Conservation (phyloP, 1,140 invertebrate species). For the Hylaeus volcanicus region DNA sequence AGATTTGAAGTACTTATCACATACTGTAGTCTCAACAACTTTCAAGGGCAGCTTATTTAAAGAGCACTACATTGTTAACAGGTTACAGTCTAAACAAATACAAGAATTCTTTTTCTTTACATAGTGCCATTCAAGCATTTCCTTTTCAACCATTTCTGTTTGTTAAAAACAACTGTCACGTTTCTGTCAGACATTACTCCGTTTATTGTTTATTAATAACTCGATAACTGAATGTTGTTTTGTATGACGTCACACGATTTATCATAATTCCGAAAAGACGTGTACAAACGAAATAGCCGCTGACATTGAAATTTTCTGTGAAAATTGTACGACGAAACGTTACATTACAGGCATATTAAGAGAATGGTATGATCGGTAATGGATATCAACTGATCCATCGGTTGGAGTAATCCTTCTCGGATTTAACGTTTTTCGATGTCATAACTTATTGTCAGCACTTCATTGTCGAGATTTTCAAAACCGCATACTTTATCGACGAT, state of each 20-base stretch:
- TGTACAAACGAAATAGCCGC: not conserved
- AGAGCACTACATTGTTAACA: slow-evolving; percentile 29
- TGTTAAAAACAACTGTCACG: not conserved
- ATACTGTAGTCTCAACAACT: slow-evolving; percentile 2
- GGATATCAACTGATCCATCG: slow-evolving; percentile 27
- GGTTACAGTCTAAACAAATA: not conserved
- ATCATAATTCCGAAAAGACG: not conserved
- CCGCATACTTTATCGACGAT: slow-evolving; percentile 6
- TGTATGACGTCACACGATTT: slow-evolving; percentile 17
- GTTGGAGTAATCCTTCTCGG: slow-evolving; percentile 27
- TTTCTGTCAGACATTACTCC: slow-evolving; percentile 4
- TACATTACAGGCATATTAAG: not conserved
- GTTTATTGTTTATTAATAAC: not conserved
- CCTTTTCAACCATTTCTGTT: not conserved
- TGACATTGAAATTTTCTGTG: not conserved
- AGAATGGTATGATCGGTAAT: slow-evolving; percentile 27
- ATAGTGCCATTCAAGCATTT: slow-evolving; percentile 23
- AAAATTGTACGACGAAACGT: not conserved
- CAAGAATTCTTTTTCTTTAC: not conserved
- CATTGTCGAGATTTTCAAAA: slow-evolving; percentile 9
- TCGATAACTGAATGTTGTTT: not conserved
- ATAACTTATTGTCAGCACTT: slow-evolving; percentile 40
- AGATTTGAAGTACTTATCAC: slow-evolving; percentile 15
- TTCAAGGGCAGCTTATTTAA: slow-evolving; percentile 21
- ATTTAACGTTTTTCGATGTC: slow-evolving; percentile 39